Percentiles rank a stretch among this genome's conserved stretches.
Conservation (phyloP, 2,797 vertebrate species). For the Tiaroga cobitis region DNA sequence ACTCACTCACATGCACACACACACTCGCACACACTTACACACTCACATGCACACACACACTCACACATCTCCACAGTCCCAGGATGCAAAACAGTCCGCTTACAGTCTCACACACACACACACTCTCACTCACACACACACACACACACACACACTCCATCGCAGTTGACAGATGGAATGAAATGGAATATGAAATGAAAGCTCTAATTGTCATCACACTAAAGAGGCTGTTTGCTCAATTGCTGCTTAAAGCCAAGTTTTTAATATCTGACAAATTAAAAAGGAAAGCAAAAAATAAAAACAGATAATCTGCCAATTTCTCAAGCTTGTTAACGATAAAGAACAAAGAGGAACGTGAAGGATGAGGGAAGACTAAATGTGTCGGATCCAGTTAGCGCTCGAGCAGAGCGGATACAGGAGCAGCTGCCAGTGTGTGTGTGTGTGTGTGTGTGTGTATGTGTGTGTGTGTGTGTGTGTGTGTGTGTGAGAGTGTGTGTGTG, state of each 20-base stretch:
- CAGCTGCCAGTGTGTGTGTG: slow-evolving; percentile 5
- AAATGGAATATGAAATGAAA: slow-evolving; percentile 22
- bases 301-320: slow-evolving; percentile 29
- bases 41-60: too few relatives aligned
- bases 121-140: slow-evolving; percentile 7
- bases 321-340: slow-evolving; percentile 20
- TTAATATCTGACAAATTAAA: slow-evolving; percentile 38
- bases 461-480: slow-evolving; percentile 1
- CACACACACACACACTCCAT: background rate
- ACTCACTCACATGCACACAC: too few relatives aligned
- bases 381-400: slow-evolving; percentile 16
- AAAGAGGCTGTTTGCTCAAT: slow-evolving; percentile 10
- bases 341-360: slow-evolving; percentile 19
- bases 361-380: slow-evolving; percentile 8
- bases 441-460: background rate
- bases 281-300: slow-evolving; percentile 27
- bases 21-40: background rate
- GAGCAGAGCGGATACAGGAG: slow-evolving; percentile 1
- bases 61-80: background rate
- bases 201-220: slow-evolving; percentile 26
- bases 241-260: slow-evolving; percentile 29
- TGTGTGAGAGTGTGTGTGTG: too few relatives aligned
- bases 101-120: background rate
- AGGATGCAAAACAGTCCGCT: background rate
- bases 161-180: slow-evolving; percentile 12